Base-by-base conservation (phyloP, 2,797 vertebrate species). In the Bucorvus abyssinicus region DNA sequence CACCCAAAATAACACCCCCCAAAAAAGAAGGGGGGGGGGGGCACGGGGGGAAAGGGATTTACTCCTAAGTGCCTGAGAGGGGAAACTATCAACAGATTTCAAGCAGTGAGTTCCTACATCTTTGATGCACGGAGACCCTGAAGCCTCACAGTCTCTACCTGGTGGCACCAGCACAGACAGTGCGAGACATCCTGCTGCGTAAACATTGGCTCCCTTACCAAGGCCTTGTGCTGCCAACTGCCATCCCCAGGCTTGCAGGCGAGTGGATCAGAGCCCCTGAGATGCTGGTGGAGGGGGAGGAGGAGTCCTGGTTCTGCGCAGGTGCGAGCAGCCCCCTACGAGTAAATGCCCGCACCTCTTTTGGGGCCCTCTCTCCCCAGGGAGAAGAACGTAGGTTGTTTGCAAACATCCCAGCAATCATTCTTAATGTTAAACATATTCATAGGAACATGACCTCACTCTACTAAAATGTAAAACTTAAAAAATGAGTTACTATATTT, bases 401-500 rank as follows among this genome's bases (percentile, higher is more conserved):
- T 94, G 93, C 88, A 93, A 93, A 95, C 29, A 80, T 82, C 68
- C 24, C 78, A 93, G 70, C 74, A 89, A 77, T 34, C 70, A 34
- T 56, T 84, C 67, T 63, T 56, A 92, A 89, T 47, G 32, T 94
- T 90, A 82, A 94, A 86, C 64, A 90, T 67, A 83, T n/a, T 90
- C 52, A 91, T 44, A 91, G 84, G 73, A 93, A 89, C 63, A 50
- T 79, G 85, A 94, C 53, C 56, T 95, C 96, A 93, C 14, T 55
- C 77, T 70, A 82, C 40, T 70, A 92, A 94, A 89, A 93, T 24
- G 74, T 53, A 82, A 93, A 97, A 95, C 80, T 84, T 87, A 42
- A 56, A 92, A 94, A 93, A 36, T n/a, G 1, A 92, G 56, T 87
- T 87, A 59, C 92, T 96, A 55, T 89, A 94, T 89, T 93, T 95